Evolutionary conservation across 2,113 vertebrate species (phyloP).

Genomic region (Xiphophorus hellerii): DNA sequence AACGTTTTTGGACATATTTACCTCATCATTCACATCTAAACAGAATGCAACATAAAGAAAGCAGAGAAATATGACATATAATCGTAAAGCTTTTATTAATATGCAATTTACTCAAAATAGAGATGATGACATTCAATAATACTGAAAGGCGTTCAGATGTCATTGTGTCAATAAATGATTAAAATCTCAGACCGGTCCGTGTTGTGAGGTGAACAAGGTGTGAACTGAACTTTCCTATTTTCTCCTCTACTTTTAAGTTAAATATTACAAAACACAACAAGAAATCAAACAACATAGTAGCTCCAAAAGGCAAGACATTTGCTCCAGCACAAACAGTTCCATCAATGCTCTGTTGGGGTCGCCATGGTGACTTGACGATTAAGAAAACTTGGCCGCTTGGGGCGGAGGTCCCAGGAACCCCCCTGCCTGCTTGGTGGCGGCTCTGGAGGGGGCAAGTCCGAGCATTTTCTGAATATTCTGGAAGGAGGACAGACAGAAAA

Average conservation of each 20-base stretch:
- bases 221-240: conserved; percentile 26
- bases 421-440: conserved; percentile 97
- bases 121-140: conserved; percentile 47
- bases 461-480: conserved; percentile 99
- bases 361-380: conserved; percentile 25
- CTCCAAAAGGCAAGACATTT: conserved; percentile 10
- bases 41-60: not conserved
- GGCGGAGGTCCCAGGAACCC: conserved; percentile 97
- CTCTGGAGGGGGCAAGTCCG: conserved; percentile 94
- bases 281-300: conserved; percentile 17
- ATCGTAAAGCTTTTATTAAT: conserved; percentile 66
- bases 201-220: conserved; percentile 24
- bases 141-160: conserved; percentile 49
- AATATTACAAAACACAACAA: conserved; percentile 49
- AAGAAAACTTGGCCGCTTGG: conserved; percentile 96
- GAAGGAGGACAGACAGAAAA: conserved; percentile 8
- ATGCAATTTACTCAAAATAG: conserved; percentile 16
- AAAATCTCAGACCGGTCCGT: conserved; percentile 24
- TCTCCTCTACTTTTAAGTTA: conserved; percentile 39
- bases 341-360: conserved; percentile 4
- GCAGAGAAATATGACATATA: not conserved
- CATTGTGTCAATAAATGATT: conserved; percentile 24
- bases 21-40: not conserved
- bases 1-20: too few relatives aligned
- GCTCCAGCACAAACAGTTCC: conserved; percentile 3